Base-by-base conservation (phyloP, 2,113 vertebrate genomes). In the Anseranas semipalmata region DNA sequence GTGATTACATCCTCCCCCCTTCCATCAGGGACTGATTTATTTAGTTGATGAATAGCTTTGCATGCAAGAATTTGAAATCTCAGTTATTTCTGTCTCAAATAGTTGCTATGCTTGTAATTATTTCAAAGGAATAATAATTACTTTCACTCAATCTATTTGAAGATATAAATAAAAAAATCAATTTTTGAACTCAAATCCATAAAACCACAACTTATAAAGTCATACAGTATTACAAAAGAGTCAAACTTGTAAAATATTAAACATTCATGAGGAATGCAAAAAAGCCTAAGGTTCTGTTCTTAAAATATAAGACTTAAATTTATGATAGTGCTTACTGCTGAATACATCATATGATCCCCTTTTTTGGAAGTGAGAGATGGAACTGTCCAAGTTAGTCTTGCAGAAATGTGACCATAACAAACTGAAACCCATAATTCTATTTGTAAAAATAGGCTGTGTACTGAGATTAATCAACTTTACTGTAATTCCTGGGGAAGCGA, bases 341-440 rank as follows among this genome's bases (percentile, higher is more conserved):
- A 76, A 89, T 65, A 85, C 53, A 93, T 84, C 30, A 65, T 14
- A 78, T 0, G 0, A 86, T 52, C 28, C 72, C 37, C 60, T 78
- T 81, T 88, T 93, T 93, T 85, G 92, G 90, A 87, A 82, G 88
- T 20, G 43, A 78, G 75, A 80, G 33, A 75, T 84, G 76, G 76
- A 95, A 84, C 16, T 41, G 66, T 80, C 60, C 68, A 67, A 93
- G 39, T 89, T 13, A 86, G 76, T 60, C 73, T 78, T 82, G 70
- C 37, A 93, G 86, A 86, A 96, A 85, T 76, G 73, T 81, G 77
- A 93, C 80, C 90, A 81, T 76, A 95, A 89, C 87, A 96, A 96
- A 92, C 70, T 68, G 76, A 95, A 87, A 67, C 35, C 21, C 66
- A 10, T 91, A 86, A 94, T 85, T 94, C 65, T 81, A 43, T 45